Evolutionary conservation across 2,113 vertebrate species (phyloP).

Genomic region (Mixornis gularis): DNA sequence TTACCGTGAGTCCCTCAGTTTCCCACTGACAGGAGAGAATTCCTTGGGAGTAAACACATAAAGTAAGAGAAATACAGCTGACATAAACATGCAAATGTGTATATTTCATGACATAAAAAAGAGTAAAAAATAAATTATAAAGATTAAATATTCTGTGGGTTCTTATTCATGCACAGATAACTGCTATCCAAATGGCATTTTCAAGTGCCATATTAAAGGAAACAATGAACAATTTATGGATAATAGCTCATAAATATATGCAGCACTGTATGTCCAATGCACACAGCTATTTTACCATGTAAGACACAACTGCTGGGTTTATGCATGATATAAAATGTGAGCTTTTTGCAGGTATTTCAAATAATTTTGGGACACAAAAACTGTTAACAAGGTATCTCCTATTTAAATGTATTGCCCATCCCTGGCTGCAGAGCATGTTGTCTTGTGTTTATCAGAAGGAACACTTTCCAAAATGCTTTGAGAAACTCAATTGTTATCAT

Average conservation of each 20-base stretch:
- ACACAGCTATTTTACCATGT: not conserved
- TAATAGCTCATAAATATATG: constrained; percentile 26
- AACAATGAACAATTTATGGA: constrained; percentile 35
- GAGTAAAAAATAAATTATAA: not conserved
- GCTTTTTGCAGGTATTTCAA: constrained; percentile 17
- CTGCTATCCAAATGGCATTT: not conserved
- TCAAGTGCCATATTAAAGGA: not conserved
- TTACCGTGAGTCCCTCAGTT: not conserved
- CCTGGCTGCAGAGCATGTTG: not conserved
- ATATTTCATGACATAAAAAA: not conserved
- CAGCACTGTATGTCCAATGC: not conserved
- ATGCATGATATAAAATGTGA: not conserved
- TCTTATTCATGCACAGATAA: not conserved
- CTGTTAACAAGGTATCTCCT: constrained; percentile 14
- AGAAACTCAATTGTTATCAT: constrained; percentile 55
- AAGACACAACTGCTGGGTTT: not conserved
- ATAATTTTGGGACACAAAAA: constrained; percentile 15
- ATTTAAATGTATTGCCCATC: constrained; percentile 13
- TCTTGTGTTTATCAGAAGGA: constrained; percentile 52
- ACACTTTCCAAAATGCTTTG: constrained; percentile 53
- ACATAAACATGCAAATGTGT: not conserved
- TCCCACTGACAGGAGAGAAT: not conserved
- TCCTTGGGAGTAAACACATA: not conserved
- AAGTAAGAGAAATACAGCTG: not conserved
- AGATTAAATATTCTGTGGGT: not conserved